phyloP scores from a whole-genome alignment of 2,113 vertebrate species.

The Antigone vipio region DNA sequence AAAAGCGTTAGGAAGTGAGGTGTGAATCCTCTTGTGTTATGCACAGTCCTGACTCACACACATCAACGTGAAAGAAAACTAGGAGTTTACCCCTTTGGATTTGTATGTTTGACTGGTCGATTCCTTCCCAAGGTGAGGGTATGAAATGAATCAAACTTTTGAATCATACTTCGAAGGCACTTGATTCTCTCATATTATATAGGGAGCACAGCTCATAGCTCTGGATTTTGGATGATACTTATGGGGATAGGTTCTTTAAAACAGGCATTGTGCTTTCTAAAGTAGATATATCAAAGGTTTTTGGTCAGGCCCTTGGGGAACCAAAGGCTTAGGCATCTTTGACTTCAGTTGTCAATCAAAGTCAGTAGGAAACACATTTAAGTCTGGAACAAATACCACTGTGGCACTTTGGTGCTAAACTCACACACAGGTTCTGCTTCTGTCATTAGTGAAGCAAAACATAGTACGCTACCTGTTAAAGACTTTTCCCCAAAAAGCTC shows the following conservation, averaged over 20 bases:
- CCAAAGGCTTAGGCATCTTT: neutral
- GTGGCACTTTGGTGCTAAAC: neutral
- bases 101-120: rapidly evolving
- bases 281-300: neutral
- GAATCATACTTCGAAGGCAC: neutral
- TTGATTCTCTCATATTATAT: neutral
- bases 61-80: neutral
- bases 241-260: neutral
- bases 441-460: neutral
- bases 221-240: neutral
- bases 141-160: neutral
- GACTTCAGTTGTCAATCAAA: constrained; percentile 5
- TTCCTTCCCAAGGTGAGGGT: neutral
- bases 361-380: neutral
- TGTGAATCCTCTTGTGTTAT: neutral
- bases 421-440: neutral
- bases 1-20: neutral
- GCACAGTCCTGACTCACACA: neutral
- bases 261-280: neutral
- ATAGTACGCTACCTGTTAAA: neutral
- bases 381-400: neutral
- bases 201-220: neutral
- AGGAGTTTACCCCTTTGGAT: neutral
- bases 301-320: neutral
- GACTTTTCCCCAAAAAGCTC: neutral